Base-by-base conservation (phyloP, 2,888 invertebrate species). In the Stenichneumon culpator region DNA sequence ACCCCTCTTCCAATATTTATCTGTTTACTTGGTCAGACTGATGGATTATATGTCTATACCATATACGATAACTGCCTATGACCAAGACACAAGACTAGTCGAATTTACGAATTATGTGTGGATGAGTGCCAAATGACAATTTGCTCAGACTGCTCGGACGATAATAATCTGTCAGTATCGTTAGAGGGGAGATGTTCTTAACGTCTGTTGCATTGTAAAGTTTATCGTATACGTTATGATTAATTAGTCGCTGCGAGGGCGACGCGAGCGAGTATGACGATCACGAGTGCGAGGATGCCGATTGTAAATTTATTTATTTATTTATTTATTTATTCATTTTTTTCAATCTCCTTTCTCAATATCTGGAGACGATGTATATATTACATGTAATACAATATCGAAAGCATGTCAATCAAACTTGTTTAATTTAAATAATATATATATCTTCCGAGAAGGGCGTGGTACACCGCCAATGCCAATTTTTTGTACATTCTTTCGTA, bases 111-210 rank as follows among this genome's bases (percentile, higher is more conserved):
- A 68, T 79, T 70, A 77, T 80, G 88, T 82, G 89, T 89, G 91
- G 89, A 90, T 91, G 90, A 90, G 91, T 92, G 92, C 91, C 92
- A 92, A 92, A 89, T 90, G 93, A 93, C 90, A 91, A 93, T 92
- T 93, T 93, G 93, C 93, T 93, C 93, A 93, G 91, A 91, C 90
- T 90, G 91, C 91, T 90, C 88, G 90, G 91, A 90, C 87, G 77
- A 84, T 69, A 50, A 39, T 83, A 65, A 70, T 82, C 72, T 68
- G 57, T 85, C 77, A 79, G 81, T 86, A 73, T 83, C 79, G 77
- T 83, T 84, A 52, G 67, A 79, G 57, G 65, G 44, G 78, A 82
- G 54, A 32, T 90, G 44, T 83, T 83, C 75, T 86, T 79, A 86
- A 88, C 79, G 90, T 91, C 91, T 90, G 91, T 92, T 92, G 90